A percentile compares a stretch with the other conserved stretches of the same genome.
Conservation (phyloP, 1,140 invertebrate species). For the Periplaneta americana region DNA sequence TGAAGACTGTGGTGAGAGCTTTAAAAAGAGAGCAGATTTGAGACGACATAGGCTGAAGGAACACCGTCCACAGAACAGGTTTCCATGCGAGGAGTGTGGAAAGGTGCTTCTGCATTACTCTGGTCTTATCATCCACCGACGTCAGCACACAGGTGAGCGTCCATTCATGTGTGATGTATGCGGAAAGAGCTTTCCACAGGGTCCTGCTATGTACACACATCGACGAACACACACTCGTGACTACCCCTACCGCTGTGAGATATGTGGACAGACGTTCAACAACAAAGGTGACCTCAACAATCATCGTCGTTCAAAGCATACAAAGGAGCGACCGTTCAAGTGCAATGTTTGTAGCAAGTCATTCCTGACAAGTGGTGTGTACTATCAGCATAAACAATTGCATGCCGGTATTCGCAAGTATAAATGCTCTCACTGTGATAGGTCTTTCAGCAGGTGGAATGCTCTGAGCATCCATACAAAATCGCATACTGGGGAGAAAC, state of each 20-base stretch:
- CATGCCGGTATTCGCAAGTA: conserved; percentile 8
- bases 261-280: conserved; percentile 42
- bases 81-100: conserved; percentile 32
- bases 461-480: conserved; percentile 1
- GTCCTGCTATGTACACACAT: conserved; percentile 29
- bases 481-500: conserved; percentile 39
- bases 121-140: conserved; percentile 40
- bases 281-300: conserved; percentile 51
- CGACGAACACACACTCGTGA: conserved; percentile 33
- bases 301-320: conserved; percentile 57
- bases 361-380: conserved; percentile 66
- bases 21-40: conserved; percentile 32
- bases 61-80: conserved; percentile 24
- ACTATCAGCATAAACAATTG: conserved; percentile 44
- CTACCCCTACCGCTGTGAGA: conserved; percentile 42
- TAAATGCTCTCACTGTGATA: conserved; percentile 1
- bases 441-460: neutral
- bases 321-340: conserved; percentile 63
- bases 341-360: conserved; percentile 64
- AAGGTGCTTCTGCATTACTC: conserved; percentile 29
- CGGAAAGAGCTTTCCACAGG: conserved; percentile 43
- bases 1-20: conserved; percentile 41
- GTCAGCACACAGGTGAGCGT: conserved; percentile 55
- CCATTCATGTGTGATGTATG: conserved; percentile 59
- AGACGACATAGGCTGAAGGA: conserved; percentile 37